Evolutionary conservation across 1,140 invertebrate species (phyloP).

Genomic region (Aphaenogaster rudis): DNA sequence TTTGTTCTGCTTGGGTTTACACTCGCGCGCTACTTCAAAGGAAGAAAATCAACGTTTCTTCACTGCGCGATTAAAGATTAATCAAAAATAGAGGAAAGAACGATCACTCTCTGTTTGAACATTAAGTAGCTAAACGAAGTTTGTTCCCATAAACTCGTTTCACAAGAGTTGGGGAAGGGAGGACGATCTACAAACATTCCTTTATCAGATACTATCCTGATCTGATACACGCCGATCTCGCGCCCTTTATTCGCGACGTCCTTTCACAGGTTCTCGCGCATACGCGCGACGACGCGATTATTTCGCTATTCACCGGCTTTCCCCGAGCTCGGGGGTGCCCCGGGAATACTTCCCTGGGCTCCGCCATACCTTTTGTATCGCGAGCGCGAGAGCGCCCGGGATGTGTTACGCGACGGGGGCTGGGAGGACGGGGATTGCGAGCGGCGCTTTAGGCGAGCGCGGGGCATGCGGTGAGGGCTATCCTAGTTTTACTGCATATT

Average conservation of each 20-base stretch:
- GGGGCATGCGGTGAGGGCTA: conserved; percentile 64
- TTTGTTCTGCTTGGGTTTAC: no score
- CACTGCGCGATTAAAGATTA: no score
- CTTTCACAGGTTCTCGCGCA: background rate
- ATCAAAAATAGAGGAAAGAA: background rate
- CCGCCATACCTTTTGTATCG: background rate
- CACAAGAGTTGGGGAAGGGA: background rate
- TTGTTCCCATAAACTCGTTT: background rate
- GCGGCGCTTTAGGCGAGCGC: conserved; percentile 23
- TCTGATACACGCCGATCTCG: background rate
- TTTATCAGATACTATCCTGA: background rate
- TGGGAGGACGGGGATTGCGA: no score
- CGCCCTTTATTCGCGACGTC: background rate
- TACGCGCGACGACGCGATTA: conserved; percentile 6
- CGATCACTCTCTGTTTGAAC: background rate
- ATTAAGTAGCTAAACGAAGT: background rate
- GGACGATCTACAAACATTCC: background rate
- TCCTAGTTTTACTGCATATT: conserved; percentile 84
- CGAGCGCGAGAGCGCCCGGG: background rate
- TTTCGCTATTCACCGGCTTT: conserved; percentile 7
- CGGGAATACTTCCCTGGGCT: background rate
- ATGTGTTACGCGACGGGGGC: background rate
- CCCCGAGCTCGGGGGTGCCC: background rate
- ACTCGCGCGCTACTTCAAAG: background rate
- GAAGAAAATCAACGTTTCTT: background rate